Conservation (phyloP, 2,113 vertebrate species). For the Leucosticte australis region DNA sequence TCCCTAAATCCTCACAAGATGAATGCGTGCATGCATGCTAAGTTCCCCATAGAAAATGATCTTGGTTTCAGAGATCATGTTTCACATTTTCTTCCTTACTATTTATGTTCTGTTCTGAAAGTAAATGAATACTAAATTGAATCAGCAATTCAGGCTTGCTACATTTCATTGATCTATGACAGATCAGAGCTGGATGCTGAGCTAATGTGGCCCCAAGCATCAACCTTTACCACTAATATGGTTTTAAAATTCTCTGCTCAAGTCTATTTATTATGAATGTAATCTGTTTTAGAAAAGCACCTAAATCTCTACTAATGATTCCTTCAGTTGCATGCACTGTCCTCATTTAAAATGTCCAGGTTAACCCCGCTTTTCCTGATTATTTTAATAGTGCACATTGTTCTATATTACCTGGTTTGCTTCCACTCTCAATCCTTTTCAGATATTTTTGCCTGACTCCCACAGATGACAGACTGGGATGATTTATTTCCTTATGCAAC, state of each 20-base stretch:
- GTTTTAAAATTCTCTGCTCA: constrained; percentile 54
- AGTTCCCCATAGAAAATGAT: background rate
- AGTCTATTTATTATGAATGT: constrained; percentile 53
- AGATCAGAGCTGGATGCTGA: constrained; percentile 49
- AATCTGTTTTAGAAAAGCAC: constrained; percentile 37
- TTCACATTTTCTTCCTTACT: constrained; percentile 34
- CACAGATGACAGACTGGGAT: background rate
- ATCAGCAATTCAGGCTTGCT: constrained; percentile 46
- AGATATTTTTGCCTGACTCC: background rate
- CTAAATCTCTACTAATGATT: constrained; percentile 34
- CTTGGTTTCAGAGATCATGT: background rate
- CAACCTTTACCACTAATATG: constrained; percentile 52
- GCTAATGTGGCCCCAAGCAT: constrained; percentile 47
- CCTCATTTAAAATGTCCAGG: constrained; percentile 36
- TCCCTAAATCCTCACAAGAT: background rate
- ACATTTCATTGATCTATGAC: constrained; percentile 61
- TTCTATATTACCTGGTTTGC: background rate
- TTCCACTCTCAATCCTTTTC: background rate
- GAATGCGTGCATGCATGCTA: background rate
- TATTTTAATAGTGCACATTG: constrained; percentile 28
- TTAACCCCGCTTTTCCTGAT: constrained; percentile 14
- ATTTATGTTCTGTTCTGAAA: constrained; percentile 50
- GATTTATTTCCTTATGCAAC: constrained; percentile 29
- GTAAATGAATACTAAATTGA: constrained; percentile 63
- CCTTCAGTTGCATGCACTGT: constrained; percentile 12